Conservation (phyloP, 2,797 vertebrate genomes). For the Tapera naevia region DNA sequence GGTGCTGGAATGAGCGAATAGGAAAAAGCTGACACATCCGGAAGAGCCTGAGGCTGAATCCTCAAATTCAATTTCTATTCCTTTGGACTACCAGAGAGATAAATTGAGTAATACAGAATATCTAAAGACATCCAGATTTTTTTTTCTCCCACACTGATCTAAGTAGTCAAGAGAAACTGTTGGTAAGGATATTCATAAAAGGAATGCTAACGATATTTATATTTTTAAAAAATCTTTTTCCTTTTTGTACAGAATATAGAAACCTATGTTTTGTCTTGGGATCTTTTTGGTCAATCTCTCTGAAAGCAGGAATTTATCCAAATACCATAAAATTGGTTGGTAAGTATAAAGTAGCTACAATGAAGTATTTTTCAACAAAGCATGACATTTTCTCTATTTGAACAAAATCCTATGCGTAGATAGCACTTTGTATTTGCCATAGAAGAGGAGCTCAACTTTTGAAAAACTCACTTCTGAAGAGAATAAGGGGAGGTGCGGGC, state of each 20-base stretch:
- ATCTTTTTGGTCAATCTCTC: not conserved
- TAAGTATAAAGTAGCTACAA: not conserved
- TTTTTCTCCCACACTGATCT: not conserved
- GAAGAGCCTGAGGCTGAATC: slow-evolving; percentile 60
- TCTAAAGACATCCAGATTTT: not conserved
- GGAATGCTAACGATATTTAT: not conserved
- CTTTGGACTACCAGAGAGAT: slow-evolving; percentile 51
- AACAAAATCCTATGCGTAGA: not conserved
- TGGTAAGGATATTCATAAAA: not conserved
- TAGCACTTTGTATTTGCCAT: not conserved
- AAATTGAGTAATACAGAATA: slow-evolving; percentile 26
- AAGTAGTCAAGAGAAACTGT: not conserved
- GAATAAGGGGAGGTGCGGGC: fast-evolving
- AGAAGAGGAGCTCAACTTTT: not conserved
- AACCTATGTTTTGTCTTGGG: not conserved
- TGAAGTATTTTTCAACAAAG: not conserved
- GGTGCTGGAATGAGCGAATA: slow-evolving; percentile 58
- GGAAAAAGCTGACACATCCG: slow-evolving; percentile 67
- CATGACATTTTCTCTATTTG: not conserved
- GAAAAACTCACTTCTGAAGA: not conserved
- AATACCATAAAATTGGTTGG: not conserved
- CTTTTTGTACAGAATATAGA: not conserved
- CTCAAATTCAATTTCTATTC: slow-evolving; percentile 65
- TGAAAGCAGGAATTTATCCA: not conserved
- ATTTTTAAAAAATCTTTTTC: not conserved